These are phyloP conservation scores for Proterorhinus semilunaris DNA, from an alignment of 2,113 vertebrate genomes.

Conservation along the genomic window DNA sequence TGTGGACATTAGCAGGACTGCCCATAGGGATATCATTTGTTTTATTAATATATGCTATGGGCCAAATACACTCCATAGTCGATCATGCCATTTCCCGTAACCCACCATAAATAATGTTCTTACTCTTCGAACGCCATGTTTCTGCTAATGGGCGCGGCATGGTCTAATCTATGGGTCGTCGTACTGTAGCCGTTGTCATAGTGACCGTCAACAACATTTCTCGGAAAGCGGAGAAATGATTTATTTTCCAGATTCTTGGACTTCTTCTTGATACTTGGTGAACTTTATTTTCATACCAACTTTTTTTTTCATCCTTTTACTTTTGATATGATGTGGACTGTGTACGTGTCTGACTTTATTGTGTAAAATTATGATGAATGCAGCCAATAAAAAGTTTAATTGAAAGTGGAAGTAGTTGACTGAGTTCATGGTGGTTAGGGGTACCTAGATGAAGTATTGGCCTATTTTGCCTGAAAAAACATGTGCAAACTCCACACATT, in stretches of 20 bases:
- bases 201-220: constrained; percentile 54
- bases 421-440: too few relatives aligned
- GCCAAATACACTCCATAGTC: constrained; percentile 1
- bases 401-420: neutral
- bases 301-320: constrained; percentile 53
- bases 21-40: constrained; percentile 5
- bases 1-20: neutral
- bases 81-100: neutral
- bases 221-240: constrained; percentile 28
- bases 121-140: neutral
- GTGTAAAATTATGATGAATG: constrained; percentile 42
- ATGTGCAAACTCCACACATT: too few relatives aligned
- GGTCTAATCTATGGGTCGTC: constrained; percentile 50
- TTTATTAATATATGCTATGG: constrained; percentile 12
- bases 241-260: constrained; percentile 30
- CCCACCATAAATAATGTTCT: neutral
- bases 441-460: too few relatives aligned
- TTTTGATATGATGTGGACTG: constrained; percentile 63
- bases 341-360: constrained; percentile 36
- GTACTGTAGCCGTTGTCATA: constrained; percentile 64
- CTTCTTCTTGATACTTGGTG: constrained; percentile 45
- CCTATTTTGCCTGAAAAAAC: too few relatives aligned
- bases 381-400: constrained; percentile 57
- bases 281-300: constrained; percentile 43
- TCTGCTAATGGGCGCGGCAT: constrained; percentile 41